Evolutionary conservation across 1,140 invertebrate species (phyloP).

Genomic region (Trypoxylus dichotomus): DNA sequence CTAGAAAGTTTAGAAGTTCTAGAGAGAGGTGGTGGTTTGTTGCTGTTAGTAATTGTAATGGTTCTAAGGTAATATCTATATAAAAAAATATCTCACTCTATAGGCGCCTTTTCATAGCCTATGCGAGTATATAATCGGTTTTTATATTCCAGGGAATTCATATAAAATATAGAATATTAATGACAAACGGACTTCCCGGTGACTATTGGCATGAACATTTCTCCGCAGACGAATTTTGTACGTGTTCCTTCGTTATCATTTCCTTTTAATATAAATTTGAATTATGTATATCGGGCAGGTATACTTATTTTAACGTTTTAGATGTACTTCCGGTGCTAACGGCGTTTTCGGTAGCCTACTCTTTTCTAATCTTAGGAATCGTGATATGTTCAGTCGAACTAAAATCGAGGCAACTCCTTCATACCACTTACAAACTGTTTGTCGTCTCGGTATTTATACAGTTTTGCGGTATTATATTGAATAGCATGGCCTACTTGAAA

Average conservation of each 20-base stretch:
- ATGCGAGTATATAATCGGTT: too few relatives aligned
- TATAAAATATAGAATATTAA: conserved; percentile 68
- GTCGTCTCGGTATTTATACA: conserved; percentile 69
- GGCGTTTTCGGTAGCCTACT: conserved; percentile 64
- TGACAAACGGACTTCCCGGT: conserved; percentile 79
- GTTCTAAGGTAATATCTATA: conserved; percentile 56
- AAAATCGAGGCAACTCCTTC: conserved; percentile 74
- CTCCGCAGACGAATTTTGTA: conserved; percentile 92
- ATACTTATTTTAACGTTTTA: conserved; percentile 53
- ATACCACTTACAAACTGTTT: conserved; percentile 87
- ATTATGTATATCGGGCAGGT: too few relatives aligned
- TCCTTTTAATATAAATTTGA: conserved; percentile 31
- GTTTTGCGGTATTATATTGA: conserved; percentile 66
- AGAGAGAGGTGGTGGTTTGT: conserved; percentile 80
- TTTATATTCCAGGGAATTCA: conserved; percentile 62
- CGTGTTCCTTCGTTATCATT: conserved; percentile 54
- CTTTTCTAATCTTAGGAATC: conserved; percentile 64
- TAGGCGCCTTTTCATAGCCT: too few relatives aligned
- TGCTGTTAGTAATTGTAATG: conserved; percentile 71
- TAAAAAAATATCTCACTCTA: not conserved
- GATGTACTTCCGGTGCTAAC: conserved; percentile 75
- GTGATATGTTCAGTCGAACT: conserved; percentile 71
- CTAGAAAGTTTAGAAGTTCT: conserved; percentile 65
- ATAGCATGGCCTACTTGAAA: conserved; percentile 67
- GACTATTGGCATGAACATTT: conserved; percentile 85